Evolutionary conservation across 2,888 invertebrate genomes (phyloP).

Genomic region (Idaea aversata): DNA sequence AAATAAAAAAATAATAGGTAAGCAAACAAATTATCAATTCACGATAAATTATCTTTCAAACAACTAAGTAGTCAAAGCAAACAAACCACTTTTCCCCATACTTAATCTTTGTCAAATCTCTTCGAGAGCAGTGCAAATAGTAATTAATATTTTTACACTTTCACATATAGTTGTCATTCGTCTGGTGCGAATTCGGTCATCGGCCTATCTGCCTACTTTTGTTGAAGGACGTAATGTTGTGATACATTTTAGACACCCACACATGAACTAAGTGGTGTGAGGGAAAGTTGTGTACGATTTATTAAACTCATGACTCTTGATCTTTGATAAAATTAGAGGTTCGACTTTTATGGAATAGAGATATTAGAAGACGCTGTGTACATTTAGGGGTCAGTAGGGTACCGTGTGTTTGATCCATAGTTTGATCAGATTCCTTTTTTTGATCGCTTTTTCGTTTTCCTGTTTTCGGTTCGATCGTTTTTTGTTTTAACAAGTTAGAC

Average conservation of each 20-base stretch:
- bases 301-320: slow-evolving; percentile 1
- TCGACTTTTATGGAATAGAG: background rate
- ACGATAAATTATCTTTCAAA: background rate
- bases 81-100: background rate
- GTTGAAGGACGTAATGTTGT: slow-evolving; percentile 44
- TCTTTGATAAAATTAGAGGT: background rate
- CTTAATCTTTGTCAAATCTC: slow-evolving; percentile 39
- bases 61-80: background rate
- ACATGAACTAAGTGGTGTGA: slow-evolving; percentile 21
- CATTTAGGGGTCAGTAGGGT: slow-evolving; percentile 12
- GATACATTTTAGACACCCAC: slow-evolving; percentile 35
- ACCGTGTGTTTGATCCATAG: background rate
- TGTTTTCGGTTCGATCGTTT: too few species aligned
- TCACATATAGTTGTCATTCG: slow-evolving; percentile 41
- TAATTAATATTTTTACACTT: slow-evolving; percentile 73
- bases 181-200: slow-evolving; percentile 47
- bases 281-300: slow-evolving; percentile 18
- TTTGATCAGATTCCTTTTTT: too few species aligned
- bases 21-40: background rate
- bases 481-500: too few species aligned
- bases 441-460: too few species aligned
- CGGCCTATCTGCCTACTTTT: slow-evolving; percentile 60
- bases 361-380: background rate
- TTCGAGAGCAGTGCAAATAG: slow-evolving; percentile 53
- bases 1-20: background rate